A percentile compares a stretch with the other conserved stretches of the same genome.
phyloP scores from a whole-genome alignment of 2,113 vertebrate genomes.

The Nycticorax nycticorax region DNA sequence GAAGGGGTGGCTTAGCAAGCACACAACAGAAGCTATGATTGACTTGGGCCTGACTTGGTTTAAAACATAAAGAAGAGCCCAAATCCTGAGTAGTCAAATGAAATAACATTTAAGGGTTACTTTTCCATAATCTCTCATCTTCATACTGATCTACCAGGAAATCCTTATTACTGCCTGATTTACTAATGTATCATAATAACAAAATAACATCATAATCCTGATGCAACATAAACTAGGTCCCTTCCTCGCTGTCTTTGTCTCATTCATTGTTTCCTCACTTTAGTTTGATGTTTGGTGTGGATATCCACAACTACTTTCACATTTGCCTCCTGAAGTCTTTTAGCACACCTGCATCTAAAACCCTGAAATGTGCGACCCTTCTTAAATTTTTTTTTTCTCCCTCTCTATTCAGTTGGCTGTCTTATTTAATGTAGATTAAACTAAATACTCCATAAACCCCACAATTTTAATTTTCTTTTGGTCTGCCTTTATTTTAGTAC shows the following conservation, averaged over 20 bases:
- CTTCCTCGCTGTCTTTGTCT: neutral
- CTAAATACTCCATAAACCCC: neutral
- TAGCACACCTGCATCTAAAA: neutral
- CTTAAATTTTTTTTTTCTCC: neutral
- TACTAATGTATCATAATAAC: neutral
- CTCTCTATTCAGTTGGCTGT: neutral
- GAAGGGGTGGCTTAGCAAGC: neutral
- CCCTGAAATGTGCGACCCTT: neutral
- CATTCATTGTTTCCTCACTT: neutral
- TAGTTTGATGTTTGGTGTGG: neutral
- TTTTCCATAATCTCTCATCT: neutral
- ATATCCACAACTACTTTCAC: neutral
- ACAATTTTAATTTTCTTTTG: neutral
- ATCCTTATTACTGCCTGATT: neutral
- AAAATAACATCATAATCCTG: too few species aligned
- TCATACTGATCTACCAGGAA: neutral
- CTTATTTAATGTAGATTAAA: neutral
- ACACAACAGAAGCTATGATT: neutral
- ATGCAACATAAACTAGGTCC: too few species aligned
- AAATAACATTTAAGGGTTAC: neutral
- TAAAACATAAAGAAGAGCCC: fast-evolving
- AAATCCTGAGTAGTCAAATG: neutral
- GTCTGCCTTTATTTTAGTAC: neutral
- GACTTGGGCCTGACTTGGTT: neutral
- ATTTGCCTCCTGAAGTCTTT: neutral